phyloP scores from a whole-genome alignment of 2,113 vertebrate genomes.

The Eulemur macaco region DNA sequence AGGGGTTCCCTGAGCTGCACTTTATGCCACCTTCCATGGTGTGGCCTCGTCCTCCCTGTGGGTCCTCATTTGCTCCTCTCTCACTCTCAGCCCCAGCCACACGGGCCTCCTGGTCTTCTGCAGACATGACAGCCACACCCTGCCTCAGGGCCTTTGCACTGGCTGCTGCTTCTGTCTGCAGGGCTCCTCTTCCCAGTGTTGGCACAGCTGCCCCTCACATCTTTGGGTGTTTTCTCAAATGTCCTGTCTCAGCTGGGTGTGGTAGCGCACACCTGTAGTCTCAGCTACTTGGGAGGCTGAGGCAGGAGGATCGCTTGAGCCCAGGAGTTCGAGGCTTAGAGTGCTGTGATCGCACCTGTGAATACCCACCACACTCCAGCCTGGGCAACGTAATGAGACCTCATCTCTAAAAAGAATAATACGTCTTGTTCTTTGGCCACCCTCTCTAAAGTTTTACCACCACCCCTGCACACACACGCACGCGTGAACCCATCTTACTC shows the following conservation, averaged over 20 bases:
- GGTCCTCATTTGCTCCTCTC: not conserved
- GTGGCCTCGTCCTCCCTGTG: too few species aligned
- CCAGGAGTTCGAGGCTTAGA: too few species aligned
- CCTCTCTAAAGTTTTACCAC: not conserved
- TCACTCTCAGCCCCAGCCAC: not conserved
- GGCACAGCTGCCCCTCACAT: not conserved
- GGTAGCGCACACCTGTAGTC: too few species aligned
- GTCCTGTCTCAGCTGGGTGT: too few species aligned
- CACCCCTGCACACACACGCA: not conserved
- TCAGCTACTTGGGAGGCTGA: too few species aligned
- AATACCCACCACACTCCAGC: too few species aligned
- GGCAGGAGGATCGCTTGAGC: too few species aligned
- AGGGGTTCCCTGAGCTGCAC: not conserved
- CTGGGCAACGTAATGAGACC: too few species aligned
- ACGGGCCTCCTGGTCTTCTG: not conserved
- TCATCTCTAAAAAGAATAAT: too few species aligned
- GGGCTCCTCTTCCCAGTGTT: not conserved
- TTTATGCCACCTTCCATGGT: rapidly evolving
- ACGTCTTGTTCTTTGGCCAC: not conserved
- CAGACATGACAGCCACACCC: rapidly evolving
- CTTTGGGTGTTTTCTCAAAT: not conserved
- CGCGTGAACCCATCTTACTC: rapidly evolving
- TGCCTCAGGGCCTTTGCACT: not conserved
- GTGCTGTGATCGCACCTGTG: too few species aligned
- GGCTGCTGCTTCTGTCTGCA: not conserved